These are phyloP conservation scores for Tyto alba DNA, from an alignment of 2,113 vertebrate genomes.

Conservation along the genomic window DNA sequence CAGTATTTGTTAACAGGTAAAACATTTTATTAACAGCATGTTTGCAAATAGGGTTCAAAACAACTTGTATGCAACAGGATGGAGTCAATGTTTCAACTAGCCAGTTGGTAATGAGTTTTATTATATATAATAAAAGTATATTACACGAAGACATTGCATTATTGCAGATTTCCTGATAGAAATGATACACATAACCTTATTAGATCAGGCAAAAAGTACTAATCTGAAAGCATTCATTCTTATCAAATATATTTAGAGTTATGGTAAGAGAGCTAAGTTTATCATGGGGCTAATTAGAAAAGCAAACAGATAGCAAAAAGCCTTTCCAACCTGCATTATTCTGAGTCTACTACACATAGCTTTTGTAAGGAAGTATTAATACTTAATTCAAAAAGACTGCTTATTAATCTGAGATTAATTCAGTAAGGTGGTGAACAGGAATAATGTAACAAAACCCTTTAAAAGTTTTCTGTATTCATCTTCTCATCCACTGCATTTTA, in stretches of 20 bases:
- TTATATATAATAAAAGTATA: background rate
- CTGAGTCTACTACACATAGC: background rate
- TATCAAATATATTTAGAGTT: background rate
- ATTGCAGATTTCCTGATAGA: background rate
- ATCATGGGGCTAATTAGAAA: background rate
- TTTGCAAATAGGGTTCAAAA: background rate
- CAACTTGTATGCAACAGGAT: background rate
- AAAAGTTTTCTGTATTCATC: background rate
- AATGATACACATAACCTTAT: background rate
- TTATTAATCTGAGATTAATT: constrained; percentile 1
- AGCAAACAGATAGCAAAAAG: background rate
- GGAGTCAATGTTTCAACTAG: background rate
- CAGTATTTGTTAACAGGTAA: background rate
- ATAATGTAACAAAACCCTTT: background rate
- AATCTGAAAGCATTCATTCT: background rate
- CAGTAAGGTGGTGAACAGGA: background rate
- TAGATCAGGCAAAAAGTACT: background rate
- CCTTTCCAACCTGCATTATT: background rate
- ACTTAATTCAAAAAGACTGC: background rate
- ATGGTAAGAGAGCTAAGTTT: background rate
- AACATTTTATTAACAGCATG: background rate
- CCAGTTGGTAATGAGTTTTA: background rate
- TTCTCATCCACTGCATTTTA: background rate
- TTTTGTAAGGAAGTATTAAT: background rate
- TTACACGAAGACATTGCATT: background rate